These are phyloP conservation scores for Priocnemis perturbator DNA, from an alignment of 2,888 invertebrate species.

Conservation along the genomic window DNA sequence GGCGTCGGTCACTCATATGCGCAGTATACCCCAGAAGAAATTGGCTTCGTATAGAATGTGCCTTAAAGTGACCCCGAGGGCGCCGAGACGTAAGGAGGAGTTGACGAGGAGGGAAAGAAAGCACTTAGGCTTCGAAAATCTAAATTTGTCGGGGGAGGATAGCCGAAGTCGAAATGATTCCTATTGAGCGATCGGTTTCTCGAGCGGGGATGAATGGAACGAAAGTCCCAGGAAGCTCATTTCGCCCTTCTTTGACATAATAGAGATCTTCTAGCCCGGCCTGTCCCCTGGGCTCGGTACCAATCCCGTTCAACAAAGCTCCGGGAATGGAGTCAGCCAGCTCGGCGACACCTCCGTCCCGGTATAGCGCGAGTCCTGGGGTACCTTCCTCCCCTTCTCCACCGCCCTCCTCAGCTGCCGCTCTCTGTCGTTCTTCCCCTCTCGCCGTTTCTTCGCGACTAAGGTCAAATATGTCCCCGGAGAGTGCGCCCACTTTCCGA, in stretches of 20 bases:
- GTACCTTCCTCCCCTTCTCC: too few species aligned
- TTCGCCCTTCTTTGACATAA: constrained; percentile 58
- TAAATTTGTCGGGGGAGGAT: constrained; percentile 22
- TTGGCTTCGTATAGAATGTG: not conserved
- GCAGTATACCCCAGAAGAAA: not conserved
- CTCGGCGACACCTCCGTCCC: constrained; percentile 47
- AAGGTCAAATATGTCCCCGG: constrained; percentile 36
- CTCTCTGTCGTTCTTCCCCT: constrained; percentile 14
- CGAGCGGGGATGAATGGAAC: constrained; percentile 44
- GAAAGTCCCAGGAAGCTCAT: constrained; percentile 60
- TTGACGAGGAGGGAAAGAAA: not conserved
- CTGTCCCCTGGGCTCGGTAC: constrained; percentile 58
- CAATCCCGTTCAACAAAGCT: constrained; percentile 62
- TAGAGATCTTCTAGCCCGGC: constrained; percentile 57
- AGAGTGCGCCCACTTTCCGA: constrained; percentile 28
- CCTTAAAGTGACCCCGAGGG: not conserved
- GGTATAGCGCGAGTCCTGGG: constrained; percentile 27
- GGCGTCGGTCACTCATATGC: too few species aligned
- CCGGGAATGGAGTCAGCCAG: constrained; percentile 55
- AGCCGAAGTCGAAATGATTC: constrained; percentile 43
- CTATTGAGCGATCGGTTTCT: constrained; percentile 51
- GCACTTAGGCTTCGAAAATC: constrained; percentile 14
- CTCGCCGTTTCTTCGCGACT: constrained; percentile 40
- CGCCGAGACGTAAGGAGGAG: not conserved
- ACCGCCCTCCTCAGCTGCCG: too few species aligned